Conservation (phyloP, 2,113 vertebrate species). For the Macrotus californicus region DNA sequence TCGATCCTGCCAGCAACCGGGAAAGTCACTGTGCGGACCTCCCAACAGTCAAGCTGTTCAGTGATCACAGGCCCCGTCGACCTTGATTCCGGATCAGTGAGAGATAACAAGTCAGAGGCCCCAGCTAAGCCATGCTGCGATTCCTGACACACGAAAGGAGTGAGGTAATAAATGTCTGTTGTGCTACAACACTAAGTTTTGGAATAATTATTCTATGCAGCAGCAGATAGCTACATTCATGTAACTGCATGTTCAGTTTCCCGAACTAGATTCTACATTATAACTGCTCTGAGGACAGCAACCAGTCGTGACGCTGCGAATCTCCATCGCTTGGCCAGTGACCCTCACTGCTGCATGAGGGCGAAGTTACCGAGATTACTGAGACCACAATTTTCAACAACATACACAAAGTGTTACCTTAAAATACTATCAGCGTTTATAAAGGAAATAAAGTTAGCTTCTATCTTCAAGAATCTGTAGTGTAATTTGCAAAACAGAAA, state of each 20-base stretch:
- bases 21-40: background rate
- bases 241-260: background rate
- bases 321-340: background rate
- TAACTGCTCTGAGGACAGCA: background rate
- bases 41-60: background rate
- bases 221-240: background rate
- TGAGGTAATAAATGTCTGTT: background rate
- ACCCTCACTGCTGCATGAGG: background rate
- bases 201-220: background rate
- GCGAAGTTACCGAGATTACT: background rate
- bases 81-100: background rate
- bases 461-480: background rate
- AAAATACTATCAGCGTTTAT: background rate
- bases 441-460: background rate
- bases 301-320: background rate
- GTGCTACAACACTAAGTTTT: background rate
- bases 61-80: background rate
- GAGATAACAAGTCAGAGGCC: background rate
- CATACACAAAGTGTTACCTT: background rate
- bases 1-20: background rate
- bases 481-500: conserved; percentile 4
- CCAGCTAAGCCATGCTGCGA: background rate
- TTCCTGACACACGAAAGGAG: background rate
- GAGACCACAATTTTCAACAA: background rate
- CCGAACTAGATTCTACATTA: background rate